Evolutionary conservation across 1,140 invertebrate species (phyloP).

Genomic region (Hylaeus volcanicus): DNA sequence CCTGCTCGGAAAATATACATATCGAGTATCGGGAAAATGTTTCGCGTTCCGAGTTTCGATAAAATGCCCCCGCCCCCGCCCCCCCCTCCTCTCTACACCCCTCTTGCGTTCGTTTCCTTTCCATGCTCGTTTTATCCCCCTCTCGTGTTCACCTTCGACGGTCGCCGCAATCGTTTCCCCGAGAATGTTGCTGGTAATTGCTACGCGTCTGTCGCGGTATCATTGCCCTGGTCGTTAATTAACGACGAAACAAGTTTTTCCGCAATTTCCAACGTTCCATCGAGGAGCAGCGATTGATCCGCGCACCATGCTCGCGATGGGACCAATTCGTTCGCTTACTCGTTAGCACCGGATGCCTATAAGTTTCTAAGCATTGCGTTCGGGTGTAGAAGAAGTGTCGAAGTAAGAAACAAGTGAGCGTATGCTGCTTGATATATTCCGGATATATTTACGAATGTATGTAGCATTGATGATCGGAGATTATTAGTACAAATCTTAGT

Average conservation of each 20-base stretch:
- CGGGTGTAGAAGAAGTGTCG: too few relatives aligned
- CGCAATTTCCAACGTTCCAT: not conserved
- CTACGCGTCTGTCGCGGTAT: not conserved
- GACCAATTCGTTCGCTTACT: too few relatives aligned
- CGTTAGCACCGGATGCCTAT: not conserved
- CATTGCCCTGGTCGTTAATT: slow-evolving; percentile 4
- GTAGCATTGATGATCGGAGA: too few relatives aligned
- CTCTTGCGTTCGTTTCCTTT: slow-evolving; percentile 13
- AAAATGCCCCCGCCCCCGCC: slow-evolving; percentile 6
- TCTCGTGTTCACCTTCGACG: not conserved
- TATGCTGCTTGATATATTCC: too few relatives aligned
- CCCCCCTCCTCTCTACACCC: too few relatives aligned
- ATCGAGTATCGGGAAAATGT: slow-evolving; percentile 42
- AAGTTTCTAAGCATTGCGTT: not conserved
- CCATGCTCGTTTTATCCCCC: not conserved
- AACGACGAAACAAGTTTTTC: not conserved
- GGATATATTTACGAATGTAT: too few relatives aligned
- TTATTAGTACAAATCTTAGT: too few relatives aligned
- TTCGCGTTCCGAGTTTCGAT: slow-evolving; percentile 40
- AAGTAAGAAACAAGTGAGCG: not conserved
- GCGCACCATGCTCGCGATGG: not conserved
- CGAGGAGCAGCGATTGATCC: not conserved
- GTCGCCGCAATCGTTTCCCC: slow-evolving; percentile 7
- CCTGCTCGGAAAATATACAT: not conserved
- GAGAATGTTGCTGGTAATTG: slow-evolving; percentile 32